Base-by-base conservation (phyloP, 2,888 invertebrate species). In the Dryobotodes eremita region DNA sequence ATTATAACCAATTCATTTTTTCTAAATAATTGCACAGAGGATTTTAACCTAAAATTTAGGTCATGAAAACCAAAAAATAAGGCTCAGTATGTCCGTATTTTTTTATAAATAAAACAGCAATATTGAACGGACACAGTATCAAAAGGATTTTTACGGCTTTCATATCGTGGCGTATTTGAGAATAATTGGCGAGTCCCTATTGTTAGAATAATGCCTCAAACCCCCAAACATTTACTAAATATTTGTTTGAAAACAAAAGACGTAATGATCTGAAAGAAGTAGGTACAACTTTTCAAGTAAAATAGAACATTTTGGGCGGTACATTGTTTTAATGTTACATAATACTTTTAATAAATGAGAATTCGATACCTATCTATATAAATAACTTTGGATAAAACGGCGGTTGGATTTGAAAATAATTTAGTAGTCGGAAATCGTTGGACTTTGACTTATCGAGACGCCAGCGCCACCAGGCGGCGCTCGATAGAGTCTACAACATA, bases 81-180 rank as follows among this genome's bases (percentile, higher is more conserved):
- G 42, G 42, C 5, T 5, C 42, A 42, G 5, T 6, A 5, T 42
- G 5, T 42, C 5, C 42, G 42, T 42, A 55, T 17, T 31, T 31
- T 6, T 23, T 36, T 36, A 36, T 36, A 6, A 7, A 68, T 42
- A 79, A 76, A 59, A 64, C 62, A 36, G 7, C 46, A 74, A 68
- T 42, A 78, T 75, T 70, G 17, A 31, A 17, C 59, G 80, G 50
- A 69, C 77, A 74, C 62, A 69, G 48, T 77, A 75, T 80, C 80
- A 87, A 87, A 86, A 79, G 76, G 69, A 36, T 71, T 87, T 73
- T 36, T 50, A 68, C 8, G 66, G 71, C 76, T 86, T 87, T 75
- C 65, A 73, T 77, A 66, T 76, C 53, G 68, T 20, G 26, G 17
- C 42, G 55, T 76, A 79, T 76, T 82, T 31, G 20, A 71, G 61